Evolutionary conservation across 2,113 vertebrate species (phyloP).

Genomic region (Peromyscus californicus): DNA sequence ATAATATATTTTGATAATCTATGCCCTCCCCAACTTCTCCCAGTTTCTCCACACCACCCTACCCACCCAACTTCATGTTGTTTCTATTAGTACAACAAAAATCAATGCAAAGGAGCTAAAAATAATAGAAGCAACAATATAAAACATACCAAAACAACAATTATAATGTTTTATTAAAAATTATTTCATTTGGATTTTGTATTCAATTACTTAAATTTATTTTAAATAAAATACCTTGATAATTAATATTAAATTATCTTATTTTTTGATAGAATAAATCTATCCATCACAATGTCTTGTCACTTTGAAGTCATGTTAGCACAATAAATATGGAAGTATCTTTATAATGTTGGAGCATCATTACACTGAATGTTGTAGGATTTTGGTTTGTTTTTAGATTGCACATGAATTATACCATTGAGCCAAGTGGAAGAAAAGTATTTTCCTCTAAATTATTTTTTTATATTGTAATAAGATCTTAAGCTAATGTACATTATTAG

Average conservation of each 20-base stretch:
- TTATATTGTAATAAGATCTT: constrained; percentile 7
- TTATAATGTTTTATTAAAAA: not conserved
- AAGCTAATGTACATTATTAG: constrained; percentile 76
- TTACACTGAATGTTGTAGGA: constrained; percentile 40
- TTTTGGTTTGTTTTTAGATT: not conserved
- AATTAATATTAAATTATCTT: not conserved
- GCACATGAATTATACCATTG: not conserved
- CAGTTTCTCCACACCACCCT: not conserved
- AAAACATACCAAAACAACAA: not conserved
- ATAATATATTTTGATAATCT: not conserved
- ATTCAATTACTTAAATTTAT: not conserved
- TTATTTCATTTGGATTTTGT: not conserved
- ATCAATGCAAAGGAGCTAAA: not conserved
- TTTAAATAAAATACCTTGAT: constrained; percentile 27
- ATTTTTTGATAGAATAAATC: not conserved
- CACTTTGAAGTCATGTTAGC: not conserved
- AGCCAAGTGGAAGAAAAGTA: constrained; percentile 41
- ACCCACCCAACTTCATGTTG: not conserved
- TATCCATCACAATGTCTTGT: not conserved
- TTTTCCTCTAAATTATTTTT: constrained; percentile 72
- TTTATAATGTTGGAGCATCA: not conserved
- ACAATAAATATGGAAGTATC: not conserved
- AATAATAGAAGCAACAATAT: not conserved
- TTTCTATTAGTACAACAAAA: not conserved
- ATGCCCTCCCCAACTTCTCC: not conserved